Conservation (phyloP, 2,888 invertebrate genomes). For the Lasius platythorax region DNA sequence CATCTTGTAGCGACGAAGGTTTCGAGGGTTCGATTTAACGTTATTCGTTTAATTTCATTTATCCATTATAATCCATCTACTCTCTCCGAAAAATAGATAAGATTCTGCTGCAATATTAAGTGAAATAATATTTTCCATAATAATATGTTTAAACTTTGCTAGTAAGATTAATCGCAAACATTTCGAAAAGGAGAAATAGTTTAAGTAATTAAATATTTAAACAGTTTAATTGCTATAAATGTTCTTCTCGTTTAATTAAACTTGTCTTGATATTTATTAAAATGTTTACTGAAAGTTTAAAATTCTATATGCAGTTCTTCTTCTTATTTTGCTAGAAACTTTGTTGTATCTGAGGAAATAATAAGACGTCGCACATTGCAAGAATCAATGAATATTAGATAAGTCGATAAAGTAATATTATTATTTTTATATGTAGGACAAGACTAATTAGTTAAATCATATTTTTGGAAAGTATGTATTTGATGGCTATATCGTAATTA, state of each 20-base stretch:
- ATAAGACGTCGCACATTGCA: not conserved
- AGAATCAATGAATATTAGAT: not conserved
- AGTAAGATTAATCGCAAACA: not conserved
- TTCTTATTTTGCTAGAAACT: not conserved
- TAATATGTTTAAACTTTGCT: not conserved
- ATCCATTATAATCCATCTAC: not conserved
- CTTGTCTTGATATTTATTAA: not conserved
- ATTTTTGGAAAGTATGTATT: slow-evolving; percentile 3
- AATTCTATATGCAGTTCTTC: not conserved
- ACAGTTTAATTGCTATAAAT: not conserved
- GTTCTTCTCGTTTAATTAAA: not conserved
- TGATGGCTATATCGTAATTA: slow-evolving; percentile 41
- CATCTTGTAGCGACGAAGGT: not conserved
- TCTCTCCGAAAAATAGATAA: not conserved
- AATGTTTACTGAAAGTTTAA: not conserved
- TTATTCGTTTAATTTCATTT: slow-evolving; percentile 16
- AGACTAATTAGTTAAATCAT: slow-evolving; percentile 6
- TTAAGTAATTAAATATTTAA: not conserved
- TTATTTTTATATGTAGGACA: not conserved
- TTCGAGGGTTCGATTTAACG: not conserved
- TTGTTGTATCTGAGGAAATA: not conserved
- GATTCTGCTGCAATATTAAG: not conserved
- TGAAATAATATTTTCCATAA: not conserved
- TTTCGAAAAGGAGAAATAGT: not conserved
- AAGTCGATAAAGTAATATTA: not conserved